Conservation (phyloP, 2,797 vertebrate genomes). For the Mastacembelus armatus region DNA sequence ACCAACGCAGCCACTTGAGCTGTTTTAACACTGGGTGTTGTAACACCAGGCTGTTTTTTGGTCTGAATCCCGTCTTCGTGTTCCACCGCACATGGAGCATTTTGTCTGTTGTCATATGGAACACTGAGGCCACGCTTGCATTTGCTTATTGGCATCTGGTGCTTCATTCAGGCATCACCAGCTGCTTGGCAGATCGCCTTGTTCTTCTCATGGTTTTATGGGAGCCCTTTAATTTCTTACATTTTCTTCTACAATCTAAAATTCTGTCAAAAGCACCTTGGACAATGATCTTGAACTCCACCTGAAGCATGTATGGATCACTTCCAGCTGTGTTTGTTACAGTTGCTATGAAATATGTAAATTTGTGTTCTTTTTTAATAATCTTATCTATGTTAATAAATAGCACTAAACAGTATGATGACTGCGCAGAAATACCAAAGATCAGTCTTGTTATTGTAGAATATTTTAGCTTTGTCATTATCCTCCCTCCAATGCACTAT, state of each 20-base stretch:
- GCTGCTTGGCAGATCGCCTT: not conserved
- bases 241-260: not conserved
- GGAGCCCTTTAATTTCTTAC: not conserved
- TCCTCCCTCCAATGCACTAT: constrained; percentile 12
- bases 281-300: not conserved
- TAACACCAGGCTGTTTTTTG: too few relatives aligned
- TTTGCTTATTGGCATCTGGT: not conserved
- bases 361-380: not conserved
- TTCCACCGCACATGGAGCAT: not conserved
- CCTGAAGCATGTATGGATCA: too few relatives aligned
- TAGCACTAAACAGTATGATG: not conserved
- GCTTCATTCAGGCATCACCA: not conserved
- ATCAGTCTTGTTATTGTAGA: constrained; percentile 17
- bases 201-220: not conserved
- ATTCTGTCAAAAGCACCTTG: not conserved
- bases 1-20: too few relatives aligned
- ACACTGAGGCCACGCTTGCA: not conserved
- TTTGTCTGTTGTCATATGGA: not conserved
- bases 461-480: constrained; percentile 5
- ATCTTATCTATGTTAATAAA: constrained; percentile 3
- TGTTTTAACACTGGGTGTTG: too few relatives aligned
- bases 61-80: not conserved
- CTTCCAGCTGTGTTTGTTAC: not conserved
- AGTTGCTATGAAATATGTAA: not conserved
- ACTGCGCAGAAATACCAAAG: constrained; percentile 7